Evolutionary conservation across 2,113 vertebrate genomes (phyloP).

Genomic region (Tenebrosternarchus preto): DNA sequence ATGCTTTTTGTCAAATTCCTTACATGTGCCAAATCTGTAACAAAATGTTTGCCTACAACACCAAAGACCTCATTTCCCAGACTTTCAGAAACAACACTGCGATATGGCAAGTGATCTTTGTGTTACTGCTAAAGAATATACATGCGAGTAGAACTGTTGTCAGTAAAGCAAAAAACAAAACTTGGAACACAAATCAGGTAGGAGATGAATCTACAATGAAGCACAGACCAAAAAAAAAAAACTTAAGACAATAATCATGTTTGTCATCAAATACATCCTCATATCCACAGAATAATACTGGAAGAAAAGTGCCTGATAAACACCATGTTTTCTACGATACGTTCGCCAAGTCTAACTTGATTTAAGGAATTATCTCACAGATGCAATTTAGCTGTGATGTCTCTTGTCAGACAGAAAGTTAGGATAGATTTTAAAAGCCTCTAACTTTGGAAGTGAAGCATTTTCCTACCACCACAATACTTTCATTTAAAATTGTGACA

Average conservation of each 20-base stretch:
- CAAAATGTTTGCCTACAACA: neutral
- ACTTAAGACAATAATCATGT: conserved; percentile 68
- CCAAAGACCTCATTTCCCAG: neutral
- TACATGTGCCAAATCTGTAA: neutral
- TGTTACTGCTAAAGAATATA: neutral
- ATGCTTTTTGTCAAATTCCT: neutral
- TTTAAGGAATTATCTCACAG: neutral
- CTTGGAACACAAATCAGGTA: neutral
- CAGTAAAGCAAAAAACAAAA: neutral
- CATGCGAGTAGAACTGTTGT: conserved; percentile 5
- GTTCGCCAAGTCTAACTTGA: conserved; percentile 35
- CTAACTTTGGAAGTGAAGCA: neutral
- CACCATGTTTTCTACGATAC: conserved; percentile 62
- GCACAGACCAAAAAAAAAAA: conserved; percentile 17
- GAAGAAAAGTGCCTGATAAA: conserved; percentile 70
- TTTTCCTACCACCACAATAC: neutral
- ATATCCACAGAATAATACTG: conserved; percentile 74
- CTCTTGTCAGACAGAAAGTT: neutral
- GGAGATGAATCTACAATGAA: conserved; percentile 62
- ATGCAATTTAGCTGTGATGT: neutral
- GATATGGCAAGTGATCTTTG: neutral
- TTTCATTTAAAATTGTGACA: neutral
- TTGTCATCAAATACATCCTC: conserved; percentile 74
- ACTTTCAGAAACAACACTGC: neutral
- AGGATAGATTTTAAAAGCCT: neutral